Percentiles rank a stretch among this genome's conserved stretches.
These are phyloP conservation scores for Euglossa dilemma DNA, from an alignment of 1,140 invertebrate species.

Conservation along the genomic window DNA sequence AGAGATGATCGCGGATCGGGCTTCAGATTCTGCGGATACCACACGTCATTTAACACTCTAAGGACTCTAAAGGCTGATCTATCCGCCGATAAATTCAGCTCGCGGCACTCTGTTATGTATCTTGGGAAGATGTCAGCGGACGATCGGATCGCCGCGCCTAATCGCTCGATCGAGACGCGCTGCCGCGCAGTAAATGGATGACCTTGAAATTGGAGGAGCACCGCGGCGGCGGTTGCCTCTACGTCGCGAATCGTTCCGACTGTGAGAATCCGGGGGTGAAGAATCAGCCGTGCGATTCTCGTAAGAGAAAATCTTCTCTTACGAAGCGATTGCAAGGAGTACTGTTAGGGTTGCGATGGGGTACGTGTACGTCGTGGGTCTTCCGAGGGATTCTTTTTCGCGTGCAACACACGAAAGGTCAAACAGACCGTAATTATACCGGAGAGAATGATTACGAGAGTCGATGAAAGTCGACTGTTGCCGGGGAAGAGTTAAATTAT, in stretches of 20 bases:
- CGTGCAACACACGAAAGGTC: neutral
- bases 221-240: neutral
- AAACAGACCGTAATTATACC: neutral
- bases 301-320: neutral
- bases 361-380: too few relatives aligned
- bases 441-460: neutral
- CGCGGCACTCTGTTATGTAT: conserved; percentile 24
- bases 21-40: conserved; percentile 56
- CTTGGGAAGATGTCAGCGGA: conserved; percentile 32
- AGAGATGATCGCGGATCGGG: conserved; percentile 29
- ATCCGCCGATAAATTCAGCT: conserved; percentile 42
- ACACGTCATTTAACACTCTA: conserved; percentile 59
- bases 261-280: neutral
- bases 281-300: neutral
- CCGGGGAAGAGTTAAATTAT: neutral
- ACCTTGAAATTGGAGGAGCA: conserved; percentile 42
- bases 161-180: conserved; percentile 26
- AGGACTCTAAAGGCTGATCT: conserved; percentile 50
- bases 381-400: neutral
- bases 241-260: neutral
- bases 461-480: neutral
- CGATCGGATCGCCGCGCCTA: conserved; percentile 23
- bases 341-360: too few relatives aligned
- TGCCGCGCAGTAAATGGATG: conserved; percentile 11
- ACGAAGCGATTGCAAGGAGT: too few relatives aligned